These are phyloP conservation scores for Ypsolopha sequella DNA, from an alignment of 2,888 invertebrate genomes.

Conservation along the genomic window DNA sequence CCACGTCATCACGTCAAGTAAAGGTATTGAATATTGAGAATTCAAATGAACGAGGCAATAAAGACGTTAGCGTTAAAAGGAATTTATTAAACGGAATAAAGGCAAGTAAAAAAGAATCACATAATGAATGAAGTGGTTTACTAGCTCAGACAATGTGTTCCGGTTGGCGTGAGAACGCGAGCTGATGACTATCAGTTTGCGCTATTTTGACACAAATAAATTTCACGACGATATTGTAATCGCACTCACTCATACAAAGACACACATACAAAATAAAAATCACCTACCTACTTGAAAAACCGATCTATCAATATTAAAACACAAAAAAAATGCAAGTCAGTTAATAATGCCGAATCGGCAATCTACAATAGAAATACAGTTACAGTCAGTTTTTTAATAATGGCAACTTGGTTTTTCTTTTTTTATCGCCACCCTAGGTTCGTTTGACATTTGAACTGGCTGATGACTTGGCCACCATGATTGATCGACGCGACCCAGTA, in stretches of 20 bases:
- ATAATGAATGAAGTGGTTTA: constrained; percentile 33
- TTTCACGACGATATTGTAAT: constrained; percentile 47
- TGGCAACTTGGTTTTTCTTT: constrained; percentile 59
- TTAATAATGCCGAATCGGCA: constrained; percentile 70
- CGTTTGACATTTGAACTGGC: constrained; percentile 69
- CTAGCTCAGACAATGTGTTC: constrained; percentile 41
- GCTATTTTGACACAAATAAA: constrained; percentile 50
- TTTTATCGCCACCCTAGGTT: constrained; percentile 68
- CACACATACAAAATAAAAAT: constrained; percentile 42
- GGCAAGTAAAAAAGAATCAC: constrained; percentile 24
- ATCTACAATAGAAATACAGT: constrained; percentile 70
- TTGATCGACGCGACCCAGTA: constrained; percentile 64
- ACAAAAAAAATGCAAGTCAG: constrained; percentile 71
- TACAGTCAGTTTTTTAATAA: constrained; percentile 71
- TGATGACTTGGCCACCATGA: constrained; percentile 66
- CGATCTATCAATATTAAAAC: constrained; percentile 70
- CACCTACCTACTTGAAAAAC: constrained; percentile 57
- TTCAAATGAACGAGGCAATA: constrained; percentile 18
- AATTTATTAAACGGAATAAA: constrained; percentile 28
- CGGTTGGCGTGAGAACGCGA: constrained; percentile 43
- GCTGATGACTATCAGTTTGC: constrained; percentile 52
- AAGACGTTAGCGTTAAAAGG: constrained; percentile 33
- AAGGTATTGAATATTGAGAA: constrained; percentile 19
- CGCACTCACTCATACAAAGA: constrained; percentile 24
- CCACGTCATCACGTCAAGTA: constrained; percentile 14